These are phyloP conservation scores for Galagoides demidoff DNA, from an alignment of 2,797 vertebrate genomes.

Conservation along the genomic window DNA sequence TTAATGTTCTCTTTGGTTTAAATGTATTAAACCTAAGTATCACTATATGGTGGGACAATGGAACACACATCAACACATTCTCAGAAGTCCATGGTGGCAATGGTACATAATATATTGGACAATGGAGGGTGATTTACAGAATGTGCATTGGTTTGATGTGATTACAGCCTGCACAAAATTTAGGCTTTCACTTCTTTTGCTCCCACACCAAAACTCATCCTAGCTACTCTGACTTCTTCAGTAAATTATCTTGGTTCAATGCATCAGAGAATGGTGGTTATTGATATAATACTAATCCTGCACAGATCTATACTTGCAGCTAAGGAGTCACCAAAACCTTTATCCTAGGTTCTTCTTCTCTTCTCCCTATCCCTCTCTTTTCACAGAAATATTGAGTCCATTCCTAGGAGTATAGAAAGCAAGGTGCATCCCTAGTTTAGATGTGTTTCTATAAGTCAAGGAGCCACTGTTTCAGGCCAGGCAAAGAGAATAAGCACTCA, in stretches of 20 bases:
- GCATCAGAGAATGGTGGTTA: background rate
- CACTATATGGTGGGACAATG: background rate
- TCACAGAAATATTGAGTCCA: background rate
- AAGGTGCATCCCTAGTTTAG: background rate
- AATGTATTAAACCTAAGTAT: background rate
- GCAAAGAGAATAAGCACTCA: background rate
- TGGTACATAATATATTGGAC: background rate
- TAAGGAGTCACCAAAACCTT: background rate
- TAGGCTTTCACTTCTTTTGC: background rate
- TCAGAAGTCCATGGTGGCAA: background rate
- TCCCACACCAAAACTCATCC: background rate
- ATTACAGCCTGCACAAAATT: background rate
- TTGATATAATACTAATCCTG: background rate
- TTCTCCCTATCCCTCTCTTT: background rate
- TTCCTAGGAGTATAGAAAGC: background rate
- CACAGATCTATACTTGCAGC: background rate
- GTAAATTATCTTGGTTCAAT: background rate
- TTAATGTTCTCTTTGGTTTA: background rate
- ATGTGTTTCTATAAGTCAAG: background rate
- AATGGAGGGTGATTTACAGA: background rate
- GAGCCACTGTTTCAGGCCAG: background rate
- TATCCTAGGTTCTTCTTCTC: background rate
- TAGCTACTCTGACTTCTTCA: background rate
- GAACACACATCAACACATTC: background rate
- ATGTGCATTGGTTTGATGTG: background rate